Conservation (phyloP, 2,797 vertebrate species). For the Coregonus ussuriensis region DNA sequence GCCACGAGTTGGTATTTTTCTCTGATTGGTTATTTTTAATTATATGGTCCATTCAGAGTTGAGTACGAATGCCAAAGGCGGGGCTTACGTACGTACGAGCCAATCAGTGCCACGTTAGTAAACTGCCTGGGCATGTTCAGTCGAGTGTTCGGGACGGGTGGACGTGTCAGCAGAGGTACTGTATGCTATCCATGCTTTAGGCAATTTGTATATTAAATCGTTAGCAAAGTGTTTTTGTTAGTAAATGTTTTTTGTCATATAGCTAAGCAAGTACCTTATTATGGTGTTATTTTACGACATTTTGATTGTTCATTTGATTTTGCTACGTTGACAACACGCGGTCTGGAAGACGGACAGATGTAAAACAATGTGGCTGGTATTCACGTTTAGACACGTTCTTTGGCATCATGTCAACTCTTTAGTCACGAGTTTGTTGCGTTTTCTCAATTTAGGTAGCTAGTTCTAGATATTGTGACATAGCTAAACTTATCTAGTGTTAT, state of each 20-base stretch:
- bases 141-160: background rate
- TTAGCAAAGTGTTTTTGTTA: background rate
- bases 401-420: no score
- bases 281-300: background rate
- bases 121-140: conserved; percentile 36
- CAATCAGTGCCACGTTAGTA: conserved; percentile 23
- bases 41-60: conserved; percentile 20
- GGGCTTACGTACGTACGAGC: background rate
- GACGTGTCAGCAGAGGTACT: conserved; percentile 47
- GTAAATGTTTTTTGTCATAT: background rate
- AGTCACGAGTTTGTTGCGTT: no score
- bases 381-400: no score
- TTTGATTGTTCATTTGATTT: background rate
- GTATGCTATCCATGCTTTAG: background rate
- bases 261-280: background rate
- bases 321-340: background rate
- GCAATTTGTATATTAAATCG: background rate
- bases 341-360: background rate
- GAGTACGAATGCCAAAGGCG: background rate
- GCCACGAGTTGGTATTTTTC: background rate
- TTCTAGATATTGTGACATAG: background rate
- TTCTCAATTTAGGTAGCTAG: no score
- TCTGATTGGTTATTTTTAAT: background rate
- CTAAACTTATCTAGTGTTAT: background rate
- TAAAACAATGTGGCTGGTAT: background rate